Conservation (phyloP, 2,113 vertebrate species). For the Phalacrocorax pelagicus region DNA sequence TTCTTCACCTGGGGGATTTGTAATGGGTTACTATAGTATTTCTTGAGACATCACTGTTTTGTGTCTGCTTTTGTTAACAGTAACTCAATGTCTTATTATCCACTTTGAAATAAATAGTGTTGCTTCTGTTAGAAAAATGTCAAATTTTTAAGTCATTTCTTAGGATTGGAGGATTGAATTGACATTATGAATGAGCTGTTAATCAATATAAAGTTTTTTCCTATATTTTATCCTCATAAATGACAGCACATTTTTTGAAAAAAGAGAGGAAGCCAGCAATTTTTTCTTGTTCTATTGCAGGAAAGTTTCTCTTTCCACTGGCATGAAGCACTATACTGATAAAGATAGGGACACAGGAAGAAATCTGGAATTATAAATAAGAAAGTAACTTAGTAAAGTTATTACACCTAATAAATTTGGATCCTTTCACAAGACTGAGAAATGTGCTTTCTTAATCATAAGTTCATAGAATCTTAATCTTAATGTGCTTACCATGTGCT, state of each 20-base stretch:
- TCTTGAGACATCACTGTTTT: background rate
- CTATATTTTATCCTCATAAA: background rate
- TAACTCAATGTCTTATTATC: background rate
- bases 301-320: background rate
- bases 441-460: background rate
- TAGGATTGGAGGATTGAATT: background rate
- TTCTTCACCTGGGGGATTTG: background rate
- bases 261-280: background rate
- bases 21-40: background rate
- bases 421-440: background rate
- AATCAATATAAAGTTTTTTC: background rate
- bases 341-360: background rate
- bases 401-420: background rate
- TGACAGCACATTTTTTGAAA: background rate
- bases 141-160: background rate
- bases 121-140: slow-evolving; percentile 9
- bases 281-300: background rate
- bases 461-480: background rate
- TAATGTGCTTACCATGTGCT: too few relatives aligned
- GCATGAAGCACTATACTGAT: background rate
- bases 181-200: background rate
- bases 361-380: background rate
- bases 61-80: background rate
- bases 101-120: background rate
- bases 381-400: background rate